Evolutionary conservation across 2,888 invertebrate species (phyloP).

Genomic region (Eupithecia subumbrata): DNA sequence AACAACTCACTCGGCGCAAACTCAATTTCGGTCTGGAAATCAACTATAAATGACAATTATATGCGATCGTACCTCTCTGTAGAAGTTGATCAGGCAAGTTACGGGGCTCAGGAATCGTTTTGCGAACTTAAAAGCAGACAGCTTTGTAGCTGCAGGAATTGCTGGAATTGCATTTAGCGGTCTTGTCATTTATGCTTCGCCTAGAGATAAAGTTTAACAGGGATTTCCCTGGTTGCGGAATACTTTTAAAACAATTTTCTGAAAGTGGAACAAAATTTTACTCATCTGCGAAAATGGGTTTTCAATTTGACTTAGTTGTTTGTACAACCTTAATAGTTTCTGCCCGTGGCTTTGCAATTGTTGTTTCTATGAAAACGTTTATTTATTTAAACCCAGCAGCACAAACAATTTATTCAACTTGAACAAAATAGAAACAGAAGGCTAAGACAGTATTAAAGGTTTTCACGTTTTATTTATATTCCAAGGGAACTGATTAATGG

Average conservation of each 20-base stretch:
- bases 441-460: no score
- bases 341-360: no score
- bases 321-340: no score
- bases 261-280: background rate
- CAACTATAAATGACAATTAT: background rate
- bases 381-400: no score
- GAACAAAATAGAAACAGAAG: no score
- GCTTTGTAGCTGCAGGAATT: background rate
- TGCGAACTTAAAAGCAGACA: background rate
- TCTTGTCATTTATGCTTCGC: background rate
- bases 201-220: background rate
- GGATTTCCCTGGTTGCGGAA: background rate
- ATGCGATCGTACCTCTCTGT: no score
- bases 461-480: no score
- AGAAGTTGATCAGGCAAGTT: background rate
- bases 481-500: no score
- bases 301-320: no score
- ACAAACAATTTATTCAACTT: no score
- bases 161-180: background rate
- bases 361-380: no score
- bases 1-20: background rate
- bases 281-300: no score
- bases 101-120: background rate
- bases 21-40: background rate
- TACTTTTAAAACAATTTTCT: background rate